These are phyloP conservation scores for Limnephilus auricula DNA, from an alignment of 2,888 invertebrate species.

Conservation along the genomic window DNA sequence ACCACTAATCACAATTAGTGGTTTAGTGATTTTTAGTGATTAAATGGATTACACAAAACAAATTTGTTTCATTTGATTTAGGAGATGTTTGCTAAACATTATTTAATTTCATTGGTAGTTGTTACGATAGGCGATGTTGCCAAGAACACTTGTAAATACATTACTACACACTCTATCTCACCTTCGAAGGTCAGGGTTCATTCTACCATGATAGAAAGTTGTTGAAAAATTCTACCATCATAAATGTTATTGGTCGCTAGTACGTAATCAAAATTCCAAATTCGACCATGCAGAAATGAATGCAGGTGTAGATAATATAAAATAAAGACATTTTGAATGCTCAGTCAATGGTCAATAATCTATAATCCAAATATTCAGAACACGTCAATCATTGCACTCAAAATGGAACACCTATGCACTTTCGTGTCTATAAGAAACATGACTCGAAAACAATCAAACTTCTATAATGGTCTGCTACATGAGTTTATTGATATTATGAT, in stretches of 20 bases:
- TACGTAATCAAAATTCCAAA: too few species aligned
- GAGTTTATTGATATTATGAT: not conserved
- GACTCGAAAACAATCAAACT: conserved; percentile 20
- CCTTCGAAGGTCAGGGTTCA: not conserved
- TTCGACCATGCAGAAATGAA: too few species aligned
- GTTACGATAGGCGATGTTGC: not conserved
- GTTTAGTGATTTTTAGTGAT: too few species aligned
- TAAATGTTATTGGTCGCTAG: not conserved
- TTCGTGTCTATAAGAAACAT: not conserved
- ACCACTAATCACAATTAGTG: too few species aligned
- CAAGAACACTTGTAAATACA: not conserved
- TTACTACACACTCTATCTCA: not conserved
- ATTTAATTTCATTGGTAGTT: not conserved
- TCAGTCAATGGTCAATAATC: not conserved
- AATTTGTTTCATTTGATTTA: too few species aligned
- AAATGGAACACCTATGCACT: conserved; percentile 9
- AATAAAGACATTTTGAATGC: not conserved
- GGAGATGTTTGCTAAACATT: not conserved
- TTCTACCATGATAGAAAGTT: not conserved
- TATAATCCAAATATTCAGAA: not conserved
- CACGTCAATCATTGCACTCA: conserved; percentile 9
- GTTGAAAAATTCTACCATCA: too few species aligned
- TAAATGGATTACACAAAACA: too few species aligned
- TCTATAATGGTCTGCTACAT: not conserved
- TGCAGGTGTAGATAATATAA: too few species aligned